phyloP scores from a whole-genome alignment of 2,797 vertebrate species.

The Cossypha caffra region DNA sequence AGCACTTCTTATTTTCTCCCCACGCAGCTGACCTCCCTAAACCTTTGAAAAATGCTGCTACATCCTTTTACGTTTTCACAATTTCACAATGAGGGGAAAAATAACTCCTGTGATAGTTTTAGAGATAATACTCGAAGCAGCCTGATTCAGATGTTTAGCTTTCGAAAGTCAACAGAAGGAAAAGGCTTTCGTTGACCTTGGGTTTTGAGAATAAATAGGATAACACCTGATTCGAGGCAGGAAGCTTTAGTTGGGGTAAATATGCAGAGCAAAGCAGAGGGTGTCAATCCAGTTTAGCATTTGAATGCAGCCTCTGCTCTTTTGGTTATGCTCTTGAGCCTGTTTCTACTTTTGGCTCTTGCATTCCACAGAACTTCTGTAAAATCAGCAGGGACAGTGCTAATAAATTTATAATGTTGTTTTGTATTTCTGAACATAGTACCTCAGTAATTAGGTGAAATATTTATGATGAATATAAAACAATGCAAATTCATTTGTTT shows the following conservation, averaged over 20 bases:
- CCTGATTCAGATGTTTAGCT: constrained; percentile 44
- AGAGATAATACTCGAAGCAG: not conserved
- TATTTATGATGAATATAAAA: constrained; percentile 87
- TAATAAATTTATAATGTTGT: constrained; percentile 85
- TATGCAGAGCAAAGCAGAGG: not conserved
- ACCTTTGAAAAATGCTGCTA: constrained; percentile 49
- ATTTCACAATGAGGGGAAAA: constrained; percentile 44
- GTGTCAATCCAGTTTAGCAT: constrained; percentile 51
- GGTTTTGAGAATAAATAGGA: constrained; percentile 62
- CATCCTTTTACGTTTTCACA: constrained; percentile 53
- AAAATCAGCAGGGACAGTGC: constrained; percentile 77
- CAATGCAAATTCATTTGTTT: constrained; percentile 86
- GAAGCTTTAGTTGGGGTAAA: constrained; percentile 50
- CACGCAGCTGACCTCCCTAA: constrained; percentile 1
- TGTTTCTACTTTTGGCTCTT: constrained; percentile 75
- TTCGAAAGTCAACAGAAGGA: constrained; percentile 49
- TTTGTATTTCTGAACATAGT: constrained; percentile 82
- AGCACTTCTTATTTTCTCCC: constrained; percentile 25
- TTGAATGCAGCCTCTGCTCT: constrained; percentile 54
- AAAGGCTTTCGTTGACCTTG: constrained; percentile 48
- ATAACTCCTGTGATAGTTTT: constrained; percentile 40
- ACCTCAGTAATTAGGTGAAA: constrained; percentile 85
- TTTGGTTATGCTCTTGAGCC: constrained; percentile 54
- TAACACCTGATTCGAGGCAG: constrained; percentile 56
- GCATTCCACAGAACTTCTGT: constrained; percentile 74